These are phyloP conservation scores for Thecophora atra DNA, from an alignment of 2,888 invertebrate genomes.

Conservation along the genomic window DNA sequence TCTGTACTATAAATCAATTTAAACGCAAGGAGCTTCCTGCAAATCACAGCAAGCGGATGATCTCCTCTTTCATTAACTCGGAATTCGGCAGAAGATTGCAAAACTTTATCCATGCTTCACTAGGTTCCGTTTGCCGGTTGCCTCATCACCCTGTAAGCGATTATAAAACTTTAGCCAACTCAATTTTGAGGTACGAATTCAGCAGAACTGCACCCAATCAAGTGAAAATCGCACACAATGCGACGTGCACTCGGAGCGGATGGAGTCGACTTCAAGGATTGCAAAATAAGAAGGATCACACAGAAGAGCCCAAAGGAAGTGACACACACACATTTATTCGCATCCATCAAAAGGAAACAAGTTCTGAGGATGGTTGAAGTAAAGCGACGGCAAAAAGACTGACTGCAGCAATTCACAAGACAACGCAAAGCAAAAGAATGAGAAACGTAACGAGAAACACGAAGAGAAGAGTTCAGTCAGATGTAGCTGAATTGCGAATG, in stretches of 20 bases:
- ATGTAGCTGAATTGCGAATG: neutral
- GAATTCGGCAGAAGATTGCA: too few species aligned
- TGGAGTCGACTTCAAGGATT: constrained; percentile 8
- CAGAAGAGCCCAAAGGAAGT: constrained; percentile 21
- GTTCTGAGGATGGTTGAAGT: neutral
- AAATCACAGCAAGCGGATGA: too few species aligned
- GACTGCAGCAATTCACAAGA: neutral
- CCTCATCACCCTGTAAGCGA: constrained; percentile 36
- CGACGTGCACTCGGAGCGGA: constrained; percentile 41
- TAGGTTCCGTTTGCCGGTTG: too few species aligned
- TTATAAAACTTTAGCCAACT: neutral
- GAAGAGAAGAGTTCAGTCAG: neutral
- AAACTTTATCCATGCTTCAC: neutral
- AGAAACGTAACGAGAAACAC: too few species aligned
- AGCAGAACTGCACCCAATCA: constrained; percentile 58
- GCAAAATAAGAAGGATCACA: constrained; percentile 12
- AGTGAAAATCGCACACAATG: constrained; percentile 53
- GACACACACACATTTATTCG: neutral
- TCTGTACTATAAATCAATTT: too few species aligned
- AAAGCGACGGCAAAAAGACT: constrained; percentile 29
- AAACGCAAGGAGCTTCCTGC: too few species aligned
- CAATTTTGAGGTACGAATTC: constrained; percentile 23
- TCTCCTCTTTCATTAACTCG: too few species aligned
- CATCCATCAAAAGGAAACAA: too few species aligned
- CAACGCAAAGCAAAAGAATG: too few species aligned